Conservation (phyloP, 2,797 vertebrate genomes). For the Bovichtus diacanthus region DNA sequence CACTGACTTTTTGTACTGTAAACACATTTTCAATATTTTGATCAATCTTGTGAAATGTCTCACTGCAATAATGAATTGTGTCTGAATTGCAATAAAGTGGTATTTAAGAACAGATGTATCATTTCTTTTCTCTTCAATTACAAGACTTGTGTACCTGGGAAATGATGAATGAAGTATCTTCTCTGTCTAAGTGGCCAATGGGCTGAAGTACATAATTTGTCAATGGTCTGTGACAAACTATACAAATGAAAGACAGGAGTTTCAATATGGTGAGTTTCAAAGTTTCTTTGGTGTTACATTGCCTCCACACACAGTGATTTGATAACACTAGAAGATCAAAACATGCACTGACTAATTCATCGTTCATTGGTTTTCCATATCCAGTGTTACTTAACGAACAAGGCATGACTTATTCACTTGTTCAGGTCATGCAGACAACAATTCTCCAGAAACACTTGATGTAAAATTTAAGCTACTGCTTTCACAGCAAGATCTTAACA, state of each 20-base stretch:
- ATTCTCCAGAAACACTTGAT: not conserved
- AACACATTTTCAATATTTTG: slow-evolving; percentile 4
- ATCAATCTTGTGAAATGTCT: slow-evolving; percentile 11
- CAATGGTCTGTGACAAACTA: not conserved
- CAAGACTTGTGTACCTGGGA: slow-evolving; percentile 30
- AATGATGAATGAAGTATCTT: slow-evolving; percentile 5
- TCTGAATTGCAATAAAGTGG: slow-evolving; percentile 31
- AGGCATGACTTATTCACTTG: not conserved
- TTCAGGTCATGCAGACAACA: not conserved
- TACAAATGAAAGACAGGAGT: slow-evolving; percentile 25
- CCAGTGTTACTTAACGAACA: not conserved
- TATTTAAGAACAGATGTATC: slow-evolving; percentile 35
- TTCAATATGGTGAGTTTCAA: not conserved
- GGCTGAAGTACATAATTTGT: not conserved
- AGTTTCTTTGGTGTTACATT: slow-evolving; percentile 9
- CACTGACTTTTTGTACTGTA: slow-evolving; percentile 32
- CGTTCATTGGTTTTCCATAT: not conserved
- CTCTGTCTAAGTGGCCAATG: not conserved
- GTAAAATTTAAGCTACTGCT: slow-evolving; percentile 6
- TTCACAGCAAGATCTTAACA: not conserved
- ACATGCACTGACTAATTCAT: not conserved
- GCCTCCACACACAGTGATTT: not conserved
- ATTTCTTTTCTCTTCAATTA: not conserved
- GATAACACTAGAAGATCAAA: not conserved
- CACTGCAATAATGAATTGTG: slow-evolving; percentile 27